phyloP scores from a whole-genome alignment of 2,888 invertebrate genomes.

The Lordiphosa andalusiaca region DNA sequence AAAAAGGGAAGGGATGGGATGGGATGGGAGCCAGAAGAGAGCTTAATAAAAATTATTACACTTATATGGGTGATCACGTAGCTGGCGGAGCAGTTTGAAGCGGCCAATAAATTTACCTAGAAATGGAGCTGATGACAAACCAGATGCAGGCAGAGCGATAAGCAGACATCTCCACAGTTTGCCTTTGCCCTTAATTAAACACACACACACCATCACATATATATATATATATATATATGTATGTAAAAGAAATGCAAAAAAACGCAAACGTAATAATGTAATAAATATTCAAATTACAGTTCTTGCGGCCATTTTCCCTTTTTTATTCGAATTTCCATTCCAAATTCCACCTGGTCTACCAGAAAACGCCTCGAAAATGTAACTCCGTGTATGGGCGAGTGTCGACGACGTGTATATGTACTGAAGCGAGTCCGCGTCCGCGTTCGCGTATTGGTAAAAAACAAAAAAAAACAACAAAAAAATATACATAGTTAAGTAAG shows the following conservation, averaged over 20 bases:
- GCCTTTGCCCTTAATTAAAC: constrained; percentile 23
- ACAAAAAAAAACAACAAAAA: constrained; percentile 6
- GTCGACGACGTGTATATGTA: neutral
- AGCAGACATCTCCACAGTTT: constrained; percentile 3
- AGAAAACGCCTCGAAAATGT: constrained; percentile 56
- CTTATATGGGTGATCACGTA: constrained; percentile 80
- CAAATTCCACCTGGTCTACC: constrained; percentile 62
- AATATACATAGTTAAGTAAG: constrained; percentile 45
- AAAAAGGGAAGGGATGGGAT: constrained; percentile 13
- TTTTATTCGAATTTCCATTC: constrained; percentile 28
- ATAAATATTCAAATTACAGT: constrained; percentile 72
- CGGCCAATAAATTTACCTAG: constrained; percentile 64
- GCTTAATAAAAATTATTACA: constrained; percentile 53
- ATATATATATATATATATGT: too few relatives aligned
- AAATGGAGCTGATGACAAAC: constrained; percentile 27
- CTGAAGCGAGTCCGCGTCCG: constrained; percentile 43
- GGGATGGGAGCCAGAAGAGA: constrained; percentile 8
- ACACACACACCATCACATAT: constrained; percentile 30
- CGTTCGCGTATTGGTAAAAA: constrained; percentile 60
- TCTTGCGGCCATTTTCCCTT: constrained; percentile 31
- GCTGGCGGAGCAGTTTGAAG: constrained; percentile 34
- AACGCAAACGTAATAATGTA: constrained; percentile 58
- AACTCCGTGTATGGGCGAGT: constrained; percentile 34
- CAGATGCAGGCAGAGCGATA: constrained; percentile 21
- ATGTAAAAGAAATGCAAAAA: constrained; percentile 21